A percentile compares a stretch with the other conserved stretches of the same genome.
Conservation (phyloP, 2,113 vertebrate species). For the Sylvia atricapilla region DNA sequence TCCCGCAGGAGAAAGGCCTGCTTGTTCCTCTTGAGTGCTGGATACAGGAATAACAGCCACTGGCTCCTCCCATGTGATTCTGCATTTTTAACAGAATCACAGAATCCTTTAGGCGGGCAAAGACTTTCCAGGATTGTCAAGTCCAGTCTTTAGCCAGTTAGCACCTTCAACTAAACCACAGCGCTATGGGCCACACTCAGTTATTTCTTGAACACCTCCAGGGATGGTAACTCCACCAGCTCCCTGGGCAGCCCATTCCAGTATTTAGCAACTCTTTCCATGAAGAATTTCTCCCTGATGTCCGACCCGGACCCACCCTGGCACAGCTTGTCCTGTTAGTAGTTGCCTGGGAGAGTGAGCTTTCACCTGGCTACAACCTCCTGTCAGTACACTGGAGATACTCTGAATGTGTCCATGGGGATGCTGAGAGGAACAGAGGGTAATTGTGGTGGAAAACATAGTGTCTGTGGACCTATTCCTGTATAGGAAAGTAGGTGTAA, state of each 20-base stretch:
- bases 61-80: neutral
- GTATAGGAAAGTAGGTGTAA: neutral
- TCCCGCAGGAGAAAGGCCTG: too few species aligned
- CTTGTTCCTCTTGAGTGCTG: accelerated
- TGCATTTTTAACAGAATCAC: neutral
- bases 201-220: neutral
- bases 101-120: neutral
- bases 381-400: neutral
- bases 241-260: neutral
- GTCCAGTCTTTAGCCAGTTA: neutral
- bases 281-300: neutral
- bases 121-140: too few species aligned
- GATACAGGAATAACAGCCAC: accelerated
- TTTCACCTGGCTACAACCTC: neutral
- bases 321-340: neutral
- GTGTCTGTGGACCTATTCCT: neutral
- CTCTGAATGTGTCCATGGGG: neutral
- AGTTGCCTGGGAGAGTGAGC: neutral
- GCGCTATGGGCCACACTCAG: neutral
- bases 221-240: neutral
- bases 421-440: neutral
- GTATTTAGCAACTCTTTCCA: neutral
- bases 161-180: neutral
- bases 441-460: accelerated
- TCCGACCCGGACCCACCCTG: neutral